Base-by-base conservation (phyloP, 1,140 invertebrate species). In the Scaptomyza pallida region DNA sequence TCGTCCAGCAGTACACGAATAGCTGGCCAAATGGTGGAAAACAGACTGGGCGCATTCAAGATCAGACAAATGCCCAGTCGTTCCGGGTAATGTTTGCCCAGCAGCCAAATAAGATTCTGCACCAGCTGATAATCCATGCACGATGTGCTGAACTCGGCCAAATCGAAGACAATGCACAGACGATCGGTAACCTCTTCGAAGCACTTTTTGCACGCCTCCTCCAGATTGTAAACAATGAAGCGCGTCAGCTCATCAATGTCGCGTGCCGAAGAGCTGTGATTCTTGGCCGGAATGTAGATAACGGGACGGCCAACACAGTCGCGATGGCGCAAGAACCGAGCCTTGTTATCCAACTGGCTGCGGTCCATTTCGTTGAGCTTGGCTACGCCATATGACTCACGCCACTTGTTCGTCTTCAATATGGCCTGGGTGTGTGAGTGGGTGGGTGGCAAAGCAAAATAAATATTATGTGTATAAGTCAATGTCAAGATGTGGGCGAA, bases 171-270 rank as follows among this genome's bases (percentile, higher is more conserved):
- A 76, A 96, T 95, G 79, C 95, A 96, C 2, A 96, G 83, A 79
- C 95, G 95, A 89, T 96, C 95, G n/a, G 95, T 93, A 2, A 96
- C 94, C 91, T 95, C 95, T 85, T 96, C 95, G 91, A 95, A 95
- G 92, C 95, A 95, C 90, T 93, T 94, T 79, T 95, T 95, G 89
- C 95, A 95, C 2, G 94, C 95, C 83, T 95, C 94, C 91, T 96
- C 95, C 92, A 96, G 91, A 81, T 94, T 95, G 77, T 93, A 95
- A 9, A 96, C 95, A 90, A 96, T 95, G 81, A 95, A 96, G 73
- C 94, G 94, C 5, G 95, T 96, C 23, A 96, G 90, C 75, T 96
- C 95, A 82, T 96, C 94, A 76, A 96, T 94, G 78, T 95, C 93
- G 72, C 95, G 93, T 15, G 95, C 94, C 83, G 93, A 94, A 3